A percentile compares a stretch with the other conserved stretches of the same genome.
Conservation (phyloP, 2,113 vertebrate species). For the Quiscalus mexicanus region DNA sequence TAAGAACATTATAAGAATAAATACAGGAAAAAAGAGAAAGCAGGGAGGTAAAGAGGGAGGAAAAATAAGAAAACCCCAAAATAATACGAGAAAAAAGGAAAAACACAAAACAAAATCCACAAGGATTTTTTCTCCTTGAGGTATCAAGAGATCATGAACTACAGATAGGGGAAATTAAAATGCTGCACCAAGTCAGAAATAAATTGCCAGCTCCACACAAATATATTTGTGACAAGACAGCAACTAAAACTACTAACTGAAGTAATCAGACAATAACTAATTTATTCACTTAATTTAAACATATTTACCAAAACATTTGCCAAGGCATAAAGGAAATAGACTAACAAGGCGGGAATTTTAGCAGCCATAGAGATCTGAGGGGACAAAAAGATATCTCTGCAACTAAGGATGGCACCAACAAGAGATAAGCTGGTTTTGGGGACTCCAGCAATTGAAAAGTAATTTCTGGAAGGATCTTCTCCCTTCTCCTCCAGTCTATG, state of each 20-base stretch:
- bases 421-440: neutral
- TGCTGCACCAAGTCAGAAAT: neutral
- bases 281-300: neutral
- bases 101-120: fast-evolving
- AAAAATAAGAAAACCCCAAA: neutral
- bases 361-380: neutral
- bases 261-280: neutral
- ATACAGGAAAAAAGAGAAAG: fast-evolving
- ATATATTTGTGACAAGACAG: neutral
- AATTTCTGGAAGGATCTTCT: neutral
- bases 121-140: neutral
- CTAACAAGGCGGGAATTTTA: neutral
- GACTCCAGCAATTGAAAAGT: neutral
- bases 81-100: fast-evolving
- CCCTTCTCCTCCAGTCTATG: fast-evolving
- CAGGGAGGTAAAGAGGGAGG: no score
- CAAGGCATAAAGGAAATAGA: neutral
- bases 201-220: neutral
- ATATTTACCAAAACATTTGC: neutral
- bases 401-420: neutral
- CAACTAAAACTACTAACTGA: neutral
- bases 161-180: neutral
- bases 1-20: neutral
- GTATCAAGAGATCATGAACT: neutral
- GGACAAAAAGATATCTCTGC: neutral